Base-by-base conservation (phyloP, 2,113 vertebrate species). In the Psammodynastes pulverulentus region DNA sequence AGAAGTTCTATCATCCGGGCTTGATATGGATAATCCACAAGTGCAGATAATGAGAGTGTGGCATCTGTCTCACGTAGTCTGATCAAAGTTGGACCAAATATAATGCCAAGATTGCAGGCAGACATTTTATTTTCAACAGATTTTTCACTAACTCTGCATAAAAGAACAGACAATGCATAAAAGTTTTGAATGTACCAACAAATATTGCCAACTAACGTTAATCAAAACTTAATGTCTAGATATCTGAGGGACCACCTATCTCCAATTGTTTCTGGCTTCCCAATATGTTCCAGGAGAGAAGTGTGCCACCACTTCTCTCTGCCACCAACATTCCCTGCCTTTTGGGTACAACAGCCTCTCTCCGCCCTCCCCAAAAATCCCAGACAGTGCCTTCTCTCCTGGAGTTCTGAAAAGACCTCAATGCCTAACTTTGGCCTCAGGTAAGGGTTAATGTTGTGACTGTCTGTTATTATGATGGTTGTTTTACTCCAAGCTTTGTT, bases 101-200 rank as follows among this genome's bases (percentile, higher is more conserved):
- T 99, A 92, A 99, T 98, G 0, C 99, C 99, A 90, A 99, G 97
- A 94, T 99, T 99, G 95, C 98, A 99, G 94, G 99, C 98, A 0
- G 98, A 98, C 99, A 99, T 99, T 96, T 99, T 99, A 91, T 99
- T 99, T 97, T 99, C 99, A 93, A 99, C 99, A 0, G 98, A 98
- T 39, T 97, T 97, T 93, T 99, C 98, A 0, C 98, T 97, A 48
- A 99, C 99, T 95, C 99, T 99, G 95, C 2, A 94, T 10, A 93
- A 92, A 94, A 52, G 8, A 90, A 92, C 86, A 87, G 15, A 3
- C 46, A 23, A 86, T 0, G 0, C 6, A 34, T 6, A 54, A 19
- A 8, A 26, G 43, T 96, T 92, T 90, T 34, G 90, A 8, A 0
- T 5, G 29, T 94, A 94, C 48, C 53, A 53, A 62, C 26, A n/a